phyloP scores from a whole-genome alignment of 2,113 vertebrate genomes.

The Colaptes auratus region DNA sequence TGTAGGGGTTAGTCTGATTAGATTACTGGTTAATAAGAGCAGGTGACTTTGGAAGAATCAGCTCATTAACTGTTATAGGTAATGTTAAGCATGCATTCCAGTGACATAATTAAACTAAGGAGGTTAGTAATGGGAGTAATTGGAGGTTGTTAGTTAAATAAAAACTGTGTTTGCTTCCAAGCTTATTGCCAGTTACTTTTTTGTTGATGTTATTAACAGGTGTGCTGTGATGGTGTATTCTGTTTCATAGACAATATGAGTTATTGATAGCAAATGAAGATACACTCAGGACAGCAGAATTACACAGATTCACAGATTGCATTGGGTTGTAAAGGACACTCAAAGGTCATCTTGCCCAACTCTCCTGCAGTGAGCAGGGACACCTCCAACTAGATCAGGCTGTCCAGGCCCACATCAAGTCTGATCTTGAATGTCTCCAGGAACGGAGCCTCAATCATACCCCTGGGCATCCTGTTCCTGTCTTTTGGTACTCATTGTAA shows the following conservation, averaged over 20 bases:
- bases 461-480: no score
- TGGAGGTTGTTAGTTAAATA: not conserved
- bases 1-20: not conserved
- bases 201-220: not conserved
- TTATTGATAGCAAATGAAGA: not conserved
- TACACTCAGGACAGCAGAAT: not conserved
- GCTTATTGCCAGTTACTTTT: not conserved
- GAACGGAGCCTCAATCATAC: no score
- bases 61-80: slow-evolving; percentile 37
- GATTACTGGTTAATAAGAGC: slow-evolving; percentile 2
- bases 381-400: no score
- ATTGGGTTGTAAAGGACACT: no score
- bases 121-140: not conserved
- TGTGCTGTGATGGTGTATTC: not conserved
- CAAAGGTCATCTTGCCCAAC: no score
- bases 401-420: no score
- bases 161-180: not conserved
- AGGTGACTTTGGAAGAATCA: slow-evolving; percentile 29
- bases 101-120: slow-evolving; percentile 20
- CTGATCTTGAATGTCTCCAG: no score
- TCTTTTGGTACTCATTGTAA: no score
- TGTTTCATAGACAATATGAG: not conserved
- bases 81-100: slow-evolving; percentile 12
- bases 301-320: not conserved
- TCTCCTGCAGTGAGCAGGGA: no score